Evolutionary conservation across 2,888 invertebrate genomes (phyloP).

Genomic region (Drosophila birchii): DNA sequence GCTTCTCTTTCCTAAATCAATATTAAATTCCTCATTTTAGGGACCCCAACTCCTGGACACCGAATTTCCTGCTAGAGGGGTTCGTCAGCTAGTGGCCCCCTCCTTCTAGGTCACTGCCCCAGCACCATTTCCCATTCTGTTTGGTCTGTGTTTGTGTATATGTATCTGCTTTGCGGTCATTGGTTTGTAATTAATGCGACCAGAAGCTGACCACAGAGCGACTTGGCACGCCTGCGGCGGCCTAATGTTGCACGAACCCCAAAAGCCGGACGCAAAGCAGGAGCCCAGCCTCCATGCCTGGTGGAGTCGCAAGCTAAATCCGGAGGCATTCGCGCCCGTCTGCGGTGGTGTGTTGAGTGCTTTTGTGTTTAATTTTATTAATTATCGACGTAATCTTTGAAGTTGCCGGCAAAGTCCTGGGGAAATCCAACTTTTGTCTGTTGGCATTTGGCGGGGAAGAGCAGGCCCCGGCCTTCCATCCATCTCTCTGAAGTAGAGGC

Average conservation of each 20-base stretch:
- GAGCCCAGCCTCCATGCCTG: not conserved
- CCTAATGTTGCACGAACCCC: constrained; percentile 52
- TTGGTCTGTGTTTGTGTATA: constrained; percentile 26
- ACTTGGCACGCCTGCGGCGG: constrained; percentile 54
- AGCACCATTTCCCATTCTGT: constrained; percentile 19
- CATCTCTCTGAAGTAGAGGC: constrained; percentile 14
- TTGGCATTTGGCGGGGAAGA: constrained; percentile 9
- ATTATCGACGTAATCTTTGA: constrained; percentile 77
- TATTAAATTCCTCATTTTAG: not conserved
- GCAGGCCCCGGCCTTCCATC: not conserved
- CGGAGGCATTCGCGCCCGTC: constrained; percentile 8
- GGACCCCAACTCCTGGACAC: not conserved
- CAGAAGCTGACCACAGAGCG: constrained; percentile 54
- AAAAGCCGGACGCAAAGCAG: constrained; percentile 4
- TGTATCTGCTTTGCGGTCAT: constrained; percentile 65
- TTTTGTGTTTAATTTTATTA: constrained; percentile 80
- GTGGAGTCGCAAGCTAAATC: not conserved
- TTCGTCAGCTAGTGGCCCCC: not conserved
- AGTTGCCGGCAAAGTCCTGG: constrained; percentile 29
- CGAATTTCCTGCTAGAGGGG: not conserved
- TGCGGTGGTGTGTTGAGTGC: constrained; percentile 64
- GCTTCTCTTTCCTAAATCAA: not conserved
- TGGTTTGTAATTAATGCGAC: constrained; percentile 80
- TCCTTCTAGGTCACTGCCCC: not conserved
- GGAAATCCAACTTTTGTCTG: constrained; percentile 34